Conservation (phyloP, 2,888 invertebrate species). For the Drosophila greeni region DNA sequence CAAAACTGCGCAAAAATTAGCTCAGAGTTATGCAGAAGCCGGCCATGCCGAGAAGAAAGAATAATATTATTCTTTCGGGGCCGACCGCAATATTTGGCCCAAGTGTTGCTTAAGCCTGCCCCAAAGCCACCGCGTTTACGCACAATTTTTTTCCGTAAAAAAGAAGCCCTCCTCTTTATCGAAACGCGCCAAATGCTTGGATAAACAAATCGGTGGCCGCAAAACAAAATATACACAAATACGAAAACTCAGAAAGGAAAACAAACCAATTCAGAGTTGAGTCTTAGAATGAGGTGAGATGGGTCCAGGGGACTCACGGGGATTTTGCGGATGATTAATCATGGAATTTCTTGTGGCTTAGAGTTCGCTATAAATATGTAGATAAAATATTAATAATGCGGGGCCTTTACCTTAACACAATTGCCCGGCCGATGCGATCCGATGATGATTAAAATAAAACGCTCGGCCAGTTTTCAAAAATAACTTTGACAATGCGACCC, state of each 20-base stretch:
- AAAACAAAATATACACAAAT: neutral
- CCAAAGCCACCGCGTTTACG: slow-evolving; percentile 70
- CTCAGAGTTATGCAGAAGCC: slow-evolving; percentile 61
- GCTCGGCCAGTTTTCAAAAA: slow-evolving; percentile 73
- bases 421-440: slow-evolving; percentile 29
- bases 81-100: slow-evolving; percentile 64
- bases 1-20: slow-evolving; percentile 62
- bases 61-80: slow-evolving; percentile 65
- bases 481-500: slow-evolving; percentile 41
- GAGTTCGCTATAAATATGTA: slow-evolving; percentile 25
- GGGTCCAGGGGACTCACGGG: slow-evolving; percentile 10
- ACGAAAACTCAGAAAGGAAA: slow-evolving; percentile 15
- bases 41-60: slow-evolving; percentile 44
- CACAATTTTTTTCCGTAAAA: slow-evolving; percentile 21
- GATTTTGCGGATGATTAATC: slow-evolving; percentile 48
- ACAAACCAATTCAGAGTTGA: slow-evolving; percentile 33
- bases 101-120: slow-evolving; percentile 59
- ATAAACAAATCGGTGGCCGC: slow-evolving; percentile 40
- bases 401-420: slow-evolving; percentile 68
- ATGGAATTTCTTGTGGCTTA: slow-evolving; percentile 58
- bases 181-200: slow-evolving; percentile 41
- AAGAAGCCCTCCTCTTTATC: slow-evolving; percentile 19
- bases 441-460: slow-evolving; percentile 68
- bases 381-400: slow-evolving; percentile 35
- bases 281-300: slow-evolving; percentile 18